These are phyloP conservation scores for Martes martes DNA, from an alignment of 2,113 vertebrate species.

Conservation along the genomic window DNA sequence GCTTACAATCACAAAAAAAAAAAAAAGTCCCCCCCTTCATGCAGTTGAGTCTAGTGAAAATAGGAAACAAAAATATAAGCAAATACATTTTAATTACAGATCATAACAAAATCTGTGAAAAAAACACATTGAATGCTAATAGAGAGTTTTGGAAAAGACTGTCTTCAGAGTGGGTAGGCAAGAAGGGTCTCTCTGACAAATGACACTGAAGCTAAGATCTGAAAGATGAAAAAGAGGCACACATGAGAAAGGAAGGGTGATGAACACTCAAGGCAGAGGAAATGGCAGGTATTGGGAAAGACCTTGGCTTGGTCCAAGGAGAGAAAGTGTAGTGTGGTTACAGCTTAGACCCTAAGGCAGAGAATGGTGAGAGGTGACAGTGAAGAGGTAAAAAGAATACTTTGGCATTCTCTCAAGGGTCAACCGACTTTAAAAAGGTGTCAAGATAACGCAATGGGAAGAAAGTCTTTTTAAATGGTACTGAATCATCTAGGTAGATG, in stretches of 20 bases:
- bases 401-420: neutral
- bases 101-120: neutral
- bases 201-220: neutral
- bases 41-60: neutral
- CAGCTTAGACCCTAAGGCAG: neutral
- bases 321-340: neutral
- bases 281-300: neutral
- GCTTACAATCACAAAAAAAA: neutral
- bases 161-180: neutral
- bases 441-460: neutral
- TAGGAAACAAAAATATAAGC: neutral
- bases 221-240: neutral
- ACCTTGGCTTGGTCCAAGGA: neutral
- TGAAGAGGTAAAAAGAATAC: neutral
- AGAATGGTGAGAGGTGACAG: neutral
- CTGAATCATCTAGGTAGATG: neutral
- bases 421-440: neutral
- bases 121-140: neutral
- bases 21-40: neutral
- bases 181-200: neutral
- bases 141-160: neutral
- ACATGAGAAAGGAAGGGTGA: neutral
- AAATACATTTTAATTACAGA: neutral
- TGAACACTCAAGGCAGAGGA: neutral
- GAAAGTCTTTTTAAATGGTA: neutral